phyloP scores from a whole-genome alignment of 2,113 vertebrate genomes.

The Perca fluviatilis region DNA sequence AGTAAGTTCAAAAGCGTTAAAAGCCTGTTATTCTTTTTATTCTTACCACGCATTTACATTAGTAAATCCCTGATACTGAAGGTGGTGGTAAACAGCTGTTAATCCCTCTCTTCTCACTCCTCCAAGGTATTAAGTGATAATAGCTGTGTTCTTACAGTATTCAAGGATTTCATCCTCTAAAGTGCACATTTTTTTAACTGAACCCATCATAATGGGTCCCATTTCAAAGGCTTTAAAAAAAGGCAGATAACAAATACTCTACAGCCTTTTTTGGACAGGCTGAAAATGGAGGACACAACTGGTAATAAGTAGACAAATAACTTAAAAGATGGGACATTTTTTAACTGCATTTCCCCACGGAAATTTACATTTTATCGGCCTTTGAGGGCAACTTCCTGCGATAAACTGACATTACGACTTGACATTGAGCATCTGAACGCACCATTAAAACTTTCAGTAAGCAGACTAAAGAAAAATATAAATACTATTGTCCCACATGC shows the following conservation, averaged over 20 bases:
- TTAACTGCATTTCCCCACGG: background rate
- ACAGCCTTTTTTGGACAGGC: too few species aligned
- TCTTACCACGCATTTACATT: background rate
- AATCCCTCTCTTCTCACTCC: constrained; percentile 9
- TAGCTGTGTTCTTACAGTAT: constrained; percentile 1
- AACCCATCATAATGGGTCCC: background rate
- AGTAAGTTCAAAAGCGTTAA: constrained; percentile 8
- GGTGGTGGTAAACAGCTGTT: constrained; percentile 3
- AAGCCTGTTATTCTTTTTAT: background rate
- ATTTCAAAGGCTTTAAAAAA: constrained; percentile 1
- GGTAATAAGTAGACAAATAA: background rate
- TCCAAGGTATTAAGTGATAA: constrained; percentile 19
- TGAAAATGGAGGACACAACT: background rate
- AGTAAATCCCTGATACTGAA: background rate
- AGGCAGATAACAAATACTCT: background rate
- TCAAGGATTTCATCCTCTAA: constrained; percentile 1
- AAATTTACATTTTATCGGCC: constrained; percentile 1
- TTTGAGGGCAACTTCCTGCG: background rate
- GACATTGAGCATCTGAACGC: constrained; percentile 16
- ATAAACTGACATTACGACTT: constrained; percentile 14
- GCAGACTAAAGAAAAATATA: background rate
- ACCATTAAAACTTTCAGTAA: background rate
- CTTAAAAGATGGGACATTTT: background rate
- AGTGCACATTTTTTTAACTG: background rate
- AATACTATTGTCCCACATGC: background rate